Base-by-base conservation (phyloP, 2,888 invertebrate species). In the Endomychus coccineus region DNA sequence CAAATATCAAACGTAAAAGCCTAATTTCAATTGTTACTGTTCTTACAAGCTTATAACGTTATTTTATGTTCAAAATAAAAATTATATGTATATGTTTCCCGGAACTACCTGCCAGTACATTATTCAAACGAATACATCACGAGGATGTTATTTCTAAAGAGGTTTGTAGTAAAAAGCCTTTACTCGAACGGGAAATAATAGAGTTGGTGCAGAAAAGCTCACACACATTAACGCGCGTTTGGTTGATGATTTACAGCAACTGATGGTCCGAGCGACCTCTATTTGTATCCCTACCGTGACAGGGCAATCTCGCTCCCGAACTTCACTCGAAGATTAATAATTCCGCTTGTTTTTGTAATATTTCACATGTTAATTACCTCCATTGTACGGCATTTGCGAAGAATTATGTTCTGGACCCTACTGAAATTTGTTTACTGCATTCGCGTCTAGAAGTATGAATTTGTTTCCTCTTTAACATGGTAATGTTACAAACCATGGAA, bases 321-420 rank as follows among this genome's bases (percentile, higher is more conserved):
- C 55, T 53, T 46, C 45, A 37, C 50, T 52, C 52, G 43, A 61
- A 61, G 63, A 63, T 63, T 62, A 61, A 63, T 63, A 63, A 59
- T 61, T 62, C 60, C 54, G 59, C 60, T 62, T 62, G 60, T 61
- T 62, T 61, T 61, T 58, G 58, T 61, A 61, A 63, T 63, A 63
- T 60, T 61, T 63, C 62, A 63, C 58, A 52, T 58, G 61, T 59
- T 63, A 63, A 63, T 63, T 61, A 61, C 57, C 51, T 45, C 42
- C 49, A 54, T 56, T 58, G 56, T 56, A 44, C 35, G 48, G 51
- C 47, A 48, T 49, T 52, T 50, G 51, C 46, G 47, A 49, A 27
- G 32, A 10, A 10, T 25, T 25, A 9, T 10, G 9, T 7, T 25
- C 27, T n/a, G 27, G 9, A 25, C 6, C 21, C 21, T n/a, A n/a